phyloP scores from a whole-genome alignment of 2,888 invertebrate species.

The Spilarctia lutea region DNA sequence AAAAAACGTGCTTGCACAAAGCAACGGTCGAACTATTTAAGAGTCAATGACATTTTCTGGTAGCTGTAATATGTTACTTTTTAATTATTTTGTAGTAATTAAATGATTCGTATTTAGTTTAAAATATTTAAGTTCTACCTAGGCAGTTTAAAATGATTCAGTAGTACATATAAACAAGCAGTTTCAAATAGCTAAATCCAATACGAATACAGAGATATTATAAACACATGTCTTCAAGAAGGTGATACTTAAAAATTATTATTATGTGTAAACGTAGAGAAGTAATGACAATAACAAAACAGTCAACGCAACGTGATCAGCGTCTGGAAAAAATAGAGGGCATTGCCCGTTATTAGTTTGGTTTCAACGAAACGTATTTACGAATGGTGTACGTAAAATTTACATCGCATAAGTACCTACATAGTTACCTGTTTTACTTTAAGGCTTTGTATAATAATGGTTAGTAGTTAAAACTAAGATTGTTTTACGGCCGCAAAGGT shows the following conservation, averaged over 20 bases:
- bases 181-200: background rate
- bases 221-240: background rate
- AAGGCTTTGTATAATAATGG: background rate
- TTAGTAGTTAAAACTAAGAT: background rate
- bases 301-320: slow-evolving; percentile 58
- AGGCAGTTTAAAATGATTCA: background rate
- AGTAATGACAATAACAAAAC: slow-evolving; percentile 45
- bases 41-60: slow-evolving; percentile 66
- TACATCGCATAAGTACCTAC: background rate
- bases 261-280: slow-evolving; percentile 5
- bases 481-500: background rate
- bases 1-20: slow-evolving; percentile 51
- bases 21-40: slow-evolving; percentile 67
- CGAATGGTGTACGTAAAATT: slow-evolving; percentile 21
- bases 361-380: slow-evolving; percentile 70
- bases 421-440: background rate
- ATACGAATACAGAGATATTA: background rate
- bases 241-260: slow-evolving; percentile 3
- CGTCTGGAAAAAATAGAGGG: slow-evolving; percentile 76
- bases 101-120: background rate
- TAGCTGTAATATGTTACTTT: slow-evolving; percentile 27
- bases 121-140: background rate
- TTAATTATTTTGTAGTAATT: slow-evolving; percentile 25
- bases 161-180: background rate
- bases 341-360: slow-evolving; percentile 81